A percentile compares a stretch with the other conserved stretches of the same genome.
These are phyloP conservation scores for Cinclus mexicanus DNA, from an alignment of 2,113 vertebrate species.

Conservation along the genomic window DNA sequence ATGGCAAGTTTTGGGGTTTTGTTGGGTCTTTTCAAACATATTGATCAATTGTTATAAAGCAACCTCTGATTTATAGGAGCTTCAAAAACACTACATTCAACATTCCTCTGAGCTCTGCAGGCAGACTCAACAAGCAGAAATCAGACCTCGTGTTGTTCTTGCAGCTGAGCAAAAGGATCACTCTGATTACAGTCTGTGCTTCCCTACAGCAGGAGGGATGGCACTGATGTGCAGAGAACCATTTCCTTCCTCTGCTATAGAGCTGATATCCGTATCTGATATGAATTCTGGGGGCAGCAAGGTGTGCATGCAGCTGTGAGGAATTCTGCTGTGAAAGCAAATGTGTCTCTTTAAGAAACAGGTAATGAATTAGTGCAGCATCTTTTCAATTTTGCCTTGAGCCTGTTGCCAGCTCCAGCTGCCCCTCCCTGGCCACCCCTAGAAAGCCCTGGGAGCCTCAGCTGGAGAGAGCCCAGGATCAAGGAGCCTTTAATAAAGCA, in stretches of 20 bases:
- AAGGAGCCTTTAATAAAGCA: not conserved
- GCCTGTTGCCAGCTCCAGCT: not conserved
- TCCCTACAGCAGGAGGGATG: not conserved
- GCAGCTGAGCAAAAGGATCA: not conserved
- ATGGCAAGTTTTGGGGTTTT: not conserved
- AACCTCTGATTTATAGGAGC: not conserved
- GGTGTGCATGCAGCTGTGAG: not conserved
- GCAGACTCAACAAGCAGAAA: not conserved
- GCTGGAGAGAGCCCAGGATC: not conserved
- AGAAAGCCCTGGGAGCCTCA: not conserved
- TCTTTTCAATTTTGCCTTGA: not conserved
- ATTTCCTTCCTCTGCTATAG: not conserved
- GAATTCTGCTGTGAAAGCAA: not conserved
- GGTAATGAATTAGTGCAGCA: not conserved
- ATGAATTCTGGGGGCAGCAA: not conserved
- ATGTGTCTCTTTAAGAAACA: not conserved
- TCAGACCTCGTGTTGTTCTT: not conserved
- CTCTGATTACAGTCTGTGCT: not conserved
- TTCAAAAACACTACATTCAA: fast-evolving
- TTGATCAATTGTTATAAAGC: not conserved
- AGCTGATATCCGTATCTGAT: not conserved
- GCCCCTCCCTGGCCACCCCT: too few species aligned
- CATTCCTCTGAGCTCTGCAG: not conserved
- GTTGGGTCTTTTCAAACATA: not conserved
- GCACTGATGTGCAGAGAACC: not conserved